Percentiles rank a stretch among this genome's conserved stretches.
Conservation (phyloP, 1,140 invertebrate genomes). For the Yoshiicerus persimilis region DNA sequence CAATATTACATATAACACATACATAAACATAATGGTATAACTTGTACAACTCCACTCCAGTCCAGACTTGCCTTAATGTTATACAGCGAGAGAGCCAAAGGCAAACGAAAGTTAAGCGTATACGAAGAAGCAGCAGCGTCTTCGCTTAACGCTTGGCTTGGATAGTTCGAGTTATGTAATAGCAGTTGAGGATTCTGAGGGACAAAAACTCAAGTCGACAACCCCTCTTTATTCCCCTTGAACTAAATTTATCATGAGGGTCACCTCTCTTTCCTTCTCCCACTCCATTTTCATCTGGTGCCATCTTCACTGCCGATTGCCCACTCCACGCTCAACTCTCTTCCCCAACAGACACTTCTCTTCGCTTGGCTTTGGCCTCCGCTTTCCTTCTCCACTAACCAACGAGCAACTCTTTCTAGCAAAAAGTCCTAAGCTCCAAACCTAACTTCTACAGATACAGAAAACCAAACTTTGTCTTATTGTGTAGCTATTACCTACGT, state of each 20-base stretch:
- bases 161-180: not conserved
- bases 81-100: not conserved
- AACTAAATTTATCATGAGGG: constrained; percentile 19
- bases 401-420: not conserved
- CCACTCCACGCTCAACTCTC: not conserved
- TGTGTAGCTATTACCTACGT: no score
- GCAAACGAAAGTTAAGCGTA: not conserved
- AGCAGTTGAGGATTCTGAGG: not conserved
- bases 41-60: not conserved
- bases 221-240: not conserved
- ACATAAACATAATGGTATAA: not conserved
- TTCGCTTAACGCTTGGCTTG: no score
- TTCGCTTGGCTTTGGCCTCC: not conserved
- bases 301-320: not conserved
- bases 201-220: not conserved
- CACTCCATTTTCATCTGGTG: constrained; percentile 14
- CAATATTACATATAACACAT: not conserved
- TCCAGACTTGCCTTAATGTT: no score
- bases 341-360: not conserved
- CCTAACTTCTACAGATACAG: not conserved
- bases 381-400: not conserved
- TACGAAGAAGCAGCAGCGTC: not conserved
- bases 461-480: no score
- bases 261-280: constrained; percentile 11
- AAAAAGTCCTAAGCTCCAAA: not conserved